Evolutionary conservation across 1,140 invertebrate species (phyloP).

Genomic region (Cheumatopsyche charites): DNA sequence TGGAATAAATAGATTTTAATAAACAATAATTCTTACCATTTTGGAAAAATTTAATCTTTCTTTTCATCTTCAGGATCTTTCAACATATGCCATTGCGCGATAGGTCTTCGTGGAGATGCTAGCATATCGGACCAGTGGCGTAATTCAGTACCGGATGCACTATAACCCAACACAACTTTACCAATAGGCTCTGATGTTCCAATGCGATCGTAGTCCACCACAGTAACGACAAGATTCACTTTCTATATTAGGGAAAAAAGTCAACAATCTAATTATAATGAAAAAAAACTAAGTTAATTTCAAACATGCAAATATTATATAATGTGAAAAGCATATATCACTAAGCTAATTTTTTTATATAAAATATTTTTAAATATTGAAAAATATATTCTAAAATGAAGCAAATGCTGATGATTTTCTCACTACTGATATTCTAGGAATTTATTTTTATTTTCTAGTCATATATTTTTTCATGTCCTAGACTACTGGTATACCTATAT

Average conservation of each 20-base stretch:
- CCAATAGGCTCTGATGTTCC: constrained; percentile 99
- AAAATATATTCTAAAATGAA: too few relatives aligned
- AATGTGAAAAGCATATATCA: too few relatives aligned
- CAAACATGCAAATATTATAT: too few relatives aligned
- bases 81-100: constrained; percentile 99
- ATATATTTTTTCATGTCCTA: too few relatives aligned
- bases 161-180: constrained; percentile 95
- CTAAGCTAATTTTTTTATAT: too few relatives aligned
- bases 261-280: background rate
- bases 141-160: constrained; percentile 95
- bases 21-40: background rate
- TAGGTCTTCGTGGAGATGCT: constrained; percentile 96
- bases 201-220: constrained; percentile 99
- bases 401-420: too few relatives aligned
- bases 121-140: constrained; percentile 99
- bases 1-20: too few relatives aligned
- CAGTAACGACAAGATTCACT: constrained; percentile 97
- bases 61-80: constrained; percentile 96
- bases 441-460: too few relatives aligned
- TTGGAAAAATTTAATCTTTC: constrained; percentile 72
- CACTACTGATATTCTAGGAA: too few relatives aligned
- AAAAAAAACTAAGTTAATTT: background rate
- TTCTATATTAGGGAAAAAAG: constrained; percentile 72
- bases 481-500: too few relatives aligned
- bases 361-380: too few relatives aligned